Percentiles rank a stretch among this genome's conserved stretches.
phyloP scores from a whole-genome alignment of 2,888 invertebrate genomes.

The Epiperipatus broadwayi region DNA sequence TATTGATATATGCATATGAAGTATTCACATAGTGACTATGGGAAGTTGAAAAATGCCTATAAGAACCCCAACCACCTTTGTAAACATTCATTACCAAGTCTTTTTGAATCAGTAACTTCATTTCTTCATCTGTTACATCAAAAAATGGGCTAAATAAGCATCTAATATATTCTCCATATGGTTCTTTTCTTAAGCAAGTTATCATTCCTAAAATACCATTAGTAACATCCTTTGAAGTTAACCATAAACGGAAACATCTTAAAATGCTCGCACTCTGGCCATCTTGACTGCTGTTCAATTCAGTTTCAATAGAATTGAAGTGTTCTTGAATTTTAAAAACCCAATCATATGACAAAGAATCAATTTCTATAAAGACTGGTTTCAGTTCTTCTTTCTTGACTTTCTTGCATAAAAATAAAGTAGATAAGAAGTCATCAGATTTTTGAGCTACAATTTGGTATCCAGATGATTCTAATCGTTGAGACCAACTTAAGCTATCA shows the following conservation, averaged over 20 bases:
- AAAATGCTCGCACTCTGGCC: too few species aligned
- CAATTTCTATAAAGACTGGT: too few species aligned
- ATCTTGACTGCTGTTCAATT: too few species aligned
- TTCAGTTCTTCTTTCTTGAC: too few species aligned
- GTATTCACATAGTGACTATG: slow-evolving; percentile 32
- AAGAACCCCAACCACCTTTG: slow-evolving; percentile 68
- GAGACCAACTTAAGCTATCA: too few species aligned
- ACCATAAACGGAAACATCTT: too few species aligned
- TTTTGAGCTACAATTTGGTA: too few species aligned
- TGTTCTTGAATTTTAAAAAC: too few species aligned
- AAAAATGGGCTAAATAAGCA: slow-evolving; percentile 24
- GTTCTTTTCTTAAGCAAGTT: slow-evolving; percentile 71
- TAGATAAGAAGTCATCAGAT: slow-evolving; percentile 37
- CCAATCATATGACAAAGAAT: too few species aligned
- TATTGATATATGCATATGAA: slow-evolving; percentile 86
- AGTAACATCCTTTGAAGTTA: slow-evolving; percentile 46
- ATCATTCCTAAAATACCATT: slow-evolving; percentile 69
- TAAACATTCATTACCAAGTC: slow-evolving; percentile 71
- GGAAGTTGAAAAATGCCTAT: slow-evolving; percentile 48
- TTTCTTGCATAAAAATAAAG: slow-evolving; percentile 42
- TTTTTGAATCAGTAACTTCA: slow-evolving; percentile 26
- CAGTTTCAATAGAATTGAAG: too few species aligned
- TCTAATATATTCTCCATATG: slow-evolving; percentile 57
- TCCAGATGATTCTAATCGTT: too few species aligned
- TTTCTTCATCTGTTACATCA: not conserved